Evolutionary conservation across 2,888 invertebrate genomes (phyloP).

Genomic region (Drosophila formosana): DNA sequence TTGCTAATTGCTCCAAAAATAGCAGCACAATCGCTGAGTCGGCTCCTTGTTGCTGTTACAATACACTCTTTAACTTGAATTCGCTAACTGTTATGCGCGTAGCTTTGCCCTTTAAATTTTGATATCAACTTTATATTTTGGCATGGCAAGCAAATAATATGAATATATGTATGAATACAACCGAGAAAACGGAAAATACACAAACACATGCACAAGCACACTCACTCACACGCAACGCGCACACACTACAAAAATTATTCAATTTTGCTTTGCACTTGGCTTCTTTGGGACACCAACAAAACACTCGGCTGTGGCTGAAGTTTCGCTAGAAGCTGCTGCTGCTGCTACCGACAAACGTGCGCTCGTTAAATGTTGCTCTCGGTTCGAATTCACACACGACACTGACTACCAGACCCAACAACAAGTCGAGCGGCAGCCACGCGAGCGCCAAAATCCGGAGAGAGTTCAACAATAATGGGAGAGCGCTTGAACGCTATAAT

Average conservation of each 20-base stretch:
- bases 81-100: conserved; percentile 55
- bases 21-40: conserved; percentile 46
- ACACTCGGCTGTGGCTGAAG: conserved; percentile 57
- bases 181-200: conserved; percentile 15
- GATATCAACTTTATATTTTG: conserved; percentile 54
- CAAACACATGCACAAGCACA: conserved; percentile 33
- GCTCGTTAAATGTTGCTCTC: conserved; percentile 47
- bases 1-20: conserved; percentile 59
- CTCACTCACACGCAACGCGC: conserved; percentile 29
- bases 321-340: conserved; percentile 49
- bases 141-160: conserved; percentile 57
- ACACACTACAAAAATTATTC: conserved; percentile 67
- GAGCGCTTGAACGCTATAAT: conserved; percentile 26
- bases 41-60: conserved; percentile 33
- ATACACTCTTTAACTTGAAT: conserved; percentile 35
- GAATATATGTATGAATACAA: conserved; percentile 24
- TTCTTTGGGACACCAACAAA: conserved; percentile 56
- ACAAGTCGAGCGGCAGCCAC: conserved; percentile 50
- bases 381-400: conserved; percentile 81
- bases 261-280: conserved; percentile 71
- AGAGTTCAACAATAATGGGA: conserved; percentile 25
- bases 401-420: conserved; percentile 65
- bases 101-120: conserved; percentile 53
- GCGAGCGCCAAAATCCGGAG: conserved; percentile 32
- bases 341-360: conserved; percentile 40